Conservation (phyloP, 1,140 invertebrate species). For the Dreissena polymorpha region DNA sequence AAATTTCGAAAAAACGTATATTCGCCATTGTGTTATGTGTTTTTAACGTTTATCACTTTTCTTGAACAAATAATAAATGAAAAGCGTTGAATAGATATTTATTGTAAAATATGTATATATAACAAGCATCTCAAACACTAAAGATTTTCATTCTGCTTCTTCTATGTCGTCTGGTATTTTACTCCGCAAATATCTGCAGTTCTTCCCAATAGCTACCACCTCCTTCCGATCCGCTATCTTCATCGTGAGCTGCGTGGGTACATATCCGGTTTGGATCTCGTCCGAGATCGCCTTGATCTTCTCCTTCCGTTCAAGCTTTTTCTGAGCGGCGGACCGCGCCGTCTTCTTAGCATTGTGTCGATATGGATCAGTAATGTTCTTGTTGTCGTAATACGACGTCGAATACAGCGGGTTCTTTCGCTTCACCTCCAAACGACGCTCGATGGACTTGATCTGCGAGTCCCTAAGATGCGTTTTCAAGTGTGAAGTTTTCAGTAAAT, state of each 20-base stretch:
- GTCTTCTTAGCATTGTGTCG: slow-evolving; percentile 27
- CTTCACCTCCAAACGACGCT: slow-evolving; percentile 28
- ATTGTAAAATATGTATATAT: too few relatives aligned
- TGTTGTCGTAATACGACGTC: slow-evolving; percentile 51
- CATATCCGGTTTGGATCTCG: slow-evolving; percentile 50
- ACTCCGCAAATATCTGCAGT: slow-evolving; percentile 34
- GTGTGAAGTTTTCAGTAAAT: slow-evolving; percentile 38
- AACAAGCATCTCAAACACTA: too few relatives aligned
- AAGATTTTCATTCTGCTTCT: too few relatives aligned
- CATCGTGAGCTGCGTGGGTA: slow-evolving; percentile 31
- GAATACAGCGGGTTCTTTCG: slow-evolving; percentile 38
- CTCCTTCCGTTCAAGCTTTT: slow-evolving; percentile 49
- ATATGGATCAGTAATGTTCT: slow-evolving; percentile 41
- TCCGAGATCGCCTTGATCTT: slow-evolving; percentile 51
- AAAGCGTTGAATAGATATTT: too few relatives aligned
- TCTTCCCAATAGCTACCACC: slow-evolving; percentile 40
- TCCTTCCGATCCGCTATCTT: slow-evolving; percentile 40
- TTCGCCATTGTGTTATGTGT: too few relatives aligned
- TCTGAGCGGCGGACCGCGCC: slow-evolving; percentile 38
- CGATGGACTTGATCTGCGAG: slow-evolving; percentile 23
- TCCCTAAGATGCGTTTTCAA: slow-evolving; percentile 20
- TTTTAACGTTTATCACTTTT: too few relatives aligned
- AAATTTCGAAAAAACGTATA: too few relatives aligned
- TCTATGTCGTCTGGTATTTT: background rate
- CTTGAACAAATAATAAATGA: too few relatives aligned